Conservation (phyloP, 2,888 invertebrate genomes). For the Epinotia demarniana region DNA sequence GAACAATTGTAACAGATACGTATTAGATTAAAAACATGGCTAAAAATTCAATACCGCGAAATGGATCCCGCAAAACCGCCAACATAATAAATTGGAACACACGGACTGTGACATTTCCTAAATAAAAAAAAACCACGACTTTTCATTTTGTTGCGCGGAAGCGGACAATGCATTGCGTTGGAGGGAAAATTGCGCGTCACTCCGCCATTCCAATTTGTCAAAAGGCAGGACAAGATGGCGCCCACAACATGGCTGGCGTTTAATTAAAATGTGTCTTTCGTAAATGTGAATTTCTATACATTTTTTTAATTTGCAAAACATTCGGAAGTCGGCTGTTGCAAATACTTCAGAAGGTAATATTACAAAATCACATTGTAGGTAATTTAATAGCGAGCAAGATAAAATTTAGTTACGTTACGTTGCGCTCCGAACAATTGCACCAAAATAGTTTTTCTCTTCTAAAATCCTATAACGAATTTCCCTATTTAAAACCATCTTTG, state of each 20-base stretch:
- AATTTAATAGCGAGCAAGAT: no score
- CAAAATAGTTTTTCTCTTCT: background rate
- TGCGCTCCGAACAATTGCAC: no score
- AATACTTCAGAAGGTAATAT: background rate
- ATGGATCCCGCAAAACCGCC: conserved; percentile 66
- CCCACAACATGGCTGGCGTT: conserved; percentile 77
- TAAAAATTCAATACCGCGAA: conserved; percentile 70
- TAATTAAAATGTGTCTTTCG: conserved; percentile 82
- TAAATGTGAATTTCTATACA: conserved; percentile 19
- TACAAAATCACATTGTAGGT: background rate
- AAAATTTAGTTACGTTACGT: no score
- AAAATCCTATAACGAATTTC: background rate
- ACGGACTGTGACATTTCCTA: conserved; percentile 66
- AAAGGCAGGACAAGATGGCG: conserved; percentile 80
- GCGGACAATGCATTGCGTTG: conserved; percentile 72
- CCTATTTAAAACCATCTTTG: background rate
- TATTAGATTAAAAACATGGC: conserved; percentile 26
- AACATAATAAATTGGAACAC: conserved; percentile 49
- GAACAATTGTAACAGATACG: conserved; percentile 28
- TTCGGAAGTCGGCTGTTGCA: background rate
- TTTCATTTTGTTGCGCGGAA: conserved; percentile 83
- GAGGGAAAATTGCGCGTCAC: conserved; percentile 85
- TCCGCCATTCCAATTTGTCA: conserved; percentile 84
- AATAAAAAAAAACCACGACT: conserved; percentile 74
- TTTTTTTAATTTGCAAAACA: conserved; percentile 3